These are phyloP conservation scores for Aspidapion aeneum DNA, from an alignment of 2,888 invertebrate species.

Conservation along the genomic window DNA sequence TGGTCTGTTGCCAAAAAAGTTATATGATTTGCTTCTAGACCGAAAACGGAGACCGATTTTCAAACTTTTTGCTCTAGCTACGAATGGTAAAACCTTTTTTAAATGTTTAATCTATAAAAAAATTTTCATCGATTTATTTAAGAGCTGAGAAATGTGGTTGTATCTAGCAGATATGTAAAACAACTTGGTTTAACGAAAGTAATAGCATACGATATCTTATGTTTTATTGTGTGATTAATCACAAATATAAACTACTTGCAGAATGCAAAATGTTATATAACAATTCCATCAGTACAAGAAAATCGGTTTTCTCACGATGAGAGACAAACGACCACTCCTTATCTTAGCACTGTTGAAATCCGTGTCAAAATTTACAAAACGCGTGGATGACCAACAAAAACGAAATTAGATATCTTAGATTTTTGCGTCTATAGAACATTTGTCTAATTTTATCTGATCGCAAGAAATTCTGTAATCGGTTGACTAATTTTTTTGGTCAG, in stretches of 20 bases:
- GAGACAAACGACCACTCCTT: not conserved
- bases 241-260: not conserved
- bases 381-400: not conserved
- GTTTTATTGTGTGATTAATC: not conserved
- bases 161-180: not conserved
- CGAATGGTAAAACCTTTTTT: too few relatives aligned
- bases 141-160: too few relatives aligned
- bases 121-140: too few relatives aligned
- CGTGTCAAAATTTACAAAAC: not conserved
- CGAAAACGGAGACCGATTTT: too few relatives aligned
- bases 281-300: not conserved
- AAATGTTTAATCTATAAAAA: too few relatives aligned
- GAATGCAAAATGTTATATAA: not conserved
- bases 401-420: not conserved
- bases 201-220: not conserved
- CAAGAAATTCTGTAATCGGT: not conserved
- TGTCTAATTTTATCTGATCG: not conserved
- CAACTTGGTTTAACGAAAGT: not conserved
- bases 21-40: too few relatives aligned
- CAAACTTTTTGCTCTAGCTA: too few relatives aligned
- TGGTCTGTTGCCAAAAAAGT: too few relatives aligned
- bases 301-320: not conserved
- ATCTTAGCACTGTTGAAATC: not conserved
- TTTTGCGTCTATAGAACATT: not conserved
- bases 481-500: too few relatives aligned